Evolutionary conservation across 2,888 invertebrate genomes (phyloP), one percentile per base, ranked within the genome.

Genomic region (Drosophila falleni): DNA sequence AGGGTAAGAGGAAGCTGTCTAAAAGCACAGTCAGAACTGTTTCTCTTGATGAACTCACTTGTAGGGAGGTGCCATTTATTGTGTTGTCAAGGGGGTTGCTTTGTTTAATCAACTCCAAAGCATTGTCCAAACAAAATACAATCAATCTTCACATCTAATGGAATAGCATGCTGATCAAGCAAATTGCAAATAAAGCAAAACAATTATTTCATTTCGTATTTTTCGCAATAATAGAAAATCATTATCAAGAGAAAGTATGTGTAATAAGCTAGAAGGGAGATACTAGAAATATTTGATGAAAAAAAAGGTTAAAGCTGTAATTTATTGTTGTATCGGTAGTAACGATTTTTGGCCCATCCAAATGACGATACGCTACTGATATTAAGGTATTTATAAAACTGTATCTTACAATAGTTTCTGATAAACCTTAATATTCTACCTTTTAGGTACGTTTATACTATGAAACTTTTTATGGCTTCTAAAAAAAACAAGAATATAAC

Each of bases 51-150:
- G 62, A 72, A 75, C 67, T 59, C 50, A 41, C 26, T 42, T 23
- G 15, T n/a, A 15, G 26, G 44, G 11, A 9, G 15, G 44, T 8
- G 23, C n/a, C 44, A 15, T 29, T 47, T 5, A 26, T 11, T 41
- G 39, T 46, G 19, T 13, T 35, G 33, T 23, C 19, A 33, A 13
- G 26, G 15, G 26, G 39, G 13, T 13, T 44, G 46, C 49, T 54
- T 63, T 68, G 73, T 58, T 78, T 63, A 68, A 60, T 64, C 67
- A 64, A 75, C 63, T 58, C 23, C 53, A 62, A 63, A 47, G 56
- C 56, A 31, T 39, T 77, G 63, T 35, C 53, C 56, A 63, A 76
- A 68, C 62, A 72, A 72, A 63, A 44, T 63, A 41, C 51, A 67
- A 77, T 73, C 73, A 77, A 77, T 77, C 73, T 41, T 46, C 19